Conservation (phyloP, 2,113 vertebrate genomes). For the Narcine bancroftii region DNA sequence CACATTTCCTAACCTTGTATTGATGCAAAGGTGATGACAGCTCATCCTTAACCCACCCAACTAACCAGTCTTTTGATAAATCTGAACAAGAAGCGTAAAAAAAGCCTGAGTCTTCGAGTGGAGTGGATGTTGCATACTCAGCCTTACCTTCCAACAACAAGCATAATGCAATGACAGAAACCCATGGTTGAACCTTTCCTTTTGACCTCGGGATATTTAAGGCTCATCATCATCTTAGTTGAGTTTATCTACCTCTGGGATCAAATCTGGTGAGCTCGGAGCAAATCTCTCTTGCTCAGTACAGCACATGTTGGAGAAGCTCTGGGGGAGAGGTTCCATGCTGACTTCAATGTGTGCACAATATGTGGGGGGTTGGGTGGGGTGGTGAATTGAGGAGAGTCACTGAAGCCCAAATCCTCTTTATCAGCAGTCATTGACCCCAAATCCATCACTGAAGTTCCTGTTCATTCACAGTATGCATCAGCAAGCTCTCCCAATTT, state of each 20-base stretch:
- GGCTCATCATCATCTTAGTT: too few species aligned
- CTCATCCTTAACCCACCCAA: not conserved
- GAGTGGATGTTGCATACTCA: not conserved
- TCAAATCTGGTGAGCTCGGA: not conserved
- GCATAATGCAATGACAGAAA: not conserved
- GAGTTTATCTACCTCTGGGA: not conserved
- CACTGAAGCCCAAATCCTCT: not conserved
- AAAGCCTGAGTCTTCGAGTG: not conserved
- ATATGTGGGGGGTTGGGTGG: not conserved
- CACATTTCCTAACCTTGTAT: not conserved
- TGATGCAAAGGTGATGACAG: not conserved
- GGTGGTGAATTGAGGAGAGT: not conserved
- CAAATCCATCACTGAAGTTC: not conserved
- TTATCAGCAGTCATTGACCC: not conserved
- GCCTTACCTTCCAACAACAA: not conserved
- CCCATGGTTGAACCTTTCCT: not conserved
- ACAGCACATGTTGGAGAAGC: not conserved
- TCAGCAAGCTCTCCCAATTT: not conserved
- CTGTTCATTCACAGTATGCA: not conserved
- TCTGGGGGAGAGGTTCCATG: not conserved
- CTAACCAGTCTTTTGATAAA: not conserved
- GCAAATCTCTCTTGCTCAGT: not conserved
- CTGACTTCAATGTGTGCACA: not conserved
- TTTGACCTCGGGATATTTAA: not conserved
- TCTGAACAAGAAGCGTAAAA: not conserved